Percentiles rank a stretch among this genome's conserved stretches.
Conservation (phyloP, 64 coral and sea anemone species). For the Orbicella faveolata region DNA sequence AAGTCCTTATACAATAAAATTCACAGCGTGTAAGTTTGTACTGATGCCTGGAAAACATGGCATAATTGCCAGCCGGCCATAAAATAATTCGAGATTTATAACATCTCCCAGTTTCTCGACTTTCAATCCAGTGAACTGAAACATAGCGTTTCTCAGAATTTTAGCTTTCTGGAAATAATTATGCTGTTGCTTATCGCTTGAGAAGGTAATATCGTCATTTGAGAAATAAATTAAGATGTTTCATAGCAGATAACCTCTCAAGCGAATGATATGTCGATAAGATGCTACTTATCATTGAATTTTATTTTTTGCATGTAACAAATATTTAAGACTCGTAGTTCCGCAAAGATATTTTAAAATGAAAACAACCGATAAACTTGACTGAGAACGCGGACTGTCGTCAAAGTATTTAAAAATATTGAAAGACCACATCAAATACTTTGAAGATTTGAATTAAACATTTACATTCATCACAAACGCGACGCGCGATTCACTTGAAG, state of each 20-base stretch:
- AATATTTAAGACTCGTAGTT: background rate
- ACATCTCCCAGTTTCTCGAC: too few relatives aligned
- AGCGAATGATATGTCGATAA: background rate
- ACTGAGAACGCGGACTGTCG: background rate
- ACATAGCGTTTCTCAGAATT: too few relatives aligned
- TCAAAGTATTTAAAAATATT: background rate
- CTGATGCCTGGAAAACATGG: too few relatives aligned
- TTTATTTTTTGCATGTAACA: background rate
- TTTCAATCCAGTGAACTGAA: too few relatives aligned
- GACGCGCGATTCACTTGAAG: too few relatives aligned
- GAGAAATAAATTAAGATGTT: constrained; percentile 26
- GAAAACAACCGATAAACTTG: background rate
- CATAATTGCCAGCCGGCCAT: too few relatives aligned
- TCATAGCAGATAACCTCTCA: background rate
- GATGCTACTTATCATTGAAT: background rate
- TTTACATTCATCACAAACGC: too few relatives aligned
- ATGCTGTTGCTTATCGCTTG: background rate
- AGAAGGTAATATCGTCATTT: background rate
- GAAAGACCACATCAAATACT: background rate
- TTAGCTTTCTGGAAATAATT: background rate
- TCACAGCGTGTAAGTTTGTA: too few relatives aligned
- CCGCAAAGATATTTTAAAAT: background rate
- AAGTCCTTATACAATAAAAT: too few relatives aligned
- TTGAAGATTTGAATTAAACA: background rate
- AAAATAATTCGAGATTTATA: too few relatives aligned